Percentiles rank a stretch among this genome's conserved stretches.
phyloP scores from a whole-genome alignment of 1,140 invertebrate species.

The Augochlora pura region DNA sequence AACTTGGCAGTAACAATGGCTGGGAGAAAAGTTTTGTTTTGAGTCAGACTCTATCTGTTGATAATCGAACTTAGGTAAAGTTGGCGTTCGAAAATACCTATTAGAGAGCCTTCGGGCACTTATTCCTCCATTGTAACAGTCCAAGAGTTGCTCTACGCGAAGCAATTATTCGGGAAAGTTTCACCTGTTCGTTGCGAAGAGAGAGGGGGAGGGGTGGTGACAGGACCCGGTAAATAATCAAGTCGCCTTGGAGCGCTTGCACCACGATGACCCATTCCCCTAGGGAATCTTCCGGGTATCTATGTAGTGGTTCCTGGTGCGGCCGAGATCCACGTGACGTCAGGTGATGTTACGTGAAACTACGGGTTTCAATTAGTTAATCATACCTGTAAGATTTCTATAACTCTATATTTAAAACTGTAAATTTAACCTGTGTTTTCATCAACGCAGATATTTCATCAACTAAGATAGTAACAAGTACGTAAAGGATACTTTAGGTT shows the following conservation, averaged over 20 bases:
- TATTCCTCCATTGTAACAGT: not conserved
- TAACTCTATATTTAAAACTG: no score
- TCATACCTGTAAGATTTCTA: no score
- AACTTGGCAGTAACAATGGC: not conserved
- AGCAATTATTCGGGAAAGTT: slow-evolving; percentile 7
- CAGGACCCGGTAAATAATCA: not conserved
- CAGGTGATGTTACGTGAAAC: no score
- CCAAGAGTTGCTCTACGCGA: not conserved
- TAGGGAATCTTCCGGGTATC: not conserved
- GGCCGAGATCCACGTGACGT: no score
- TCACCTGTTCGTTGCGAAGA: not conserved
- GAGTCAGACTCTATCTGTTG: not conserved
- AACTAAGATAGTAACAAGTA: no score
- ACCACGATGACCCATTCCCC: not conserved
- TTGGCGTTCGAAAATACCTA: slow-evolving; percentile 3
- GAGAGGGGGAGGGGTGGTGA: not conserved
- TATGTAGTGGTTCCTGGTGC: not conserved
- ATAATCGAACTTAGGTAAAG: slow-evolving; percentile 14
- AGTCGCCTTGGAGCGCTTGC: not conserved
- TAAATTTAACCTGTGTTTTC: no score
- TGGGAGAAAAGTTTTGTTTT: not conserved
- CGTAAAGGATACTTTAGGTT: no score
- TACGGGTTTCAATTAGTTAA: no score
- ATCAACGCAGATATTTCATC: no score
- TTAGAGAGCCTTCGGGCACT: slow-evolving; percentile 10